phyloP scores from a whole-genome alignment of 2,797 vertebrate genomes.

The Tragelaphus eurycerus region DNA sequence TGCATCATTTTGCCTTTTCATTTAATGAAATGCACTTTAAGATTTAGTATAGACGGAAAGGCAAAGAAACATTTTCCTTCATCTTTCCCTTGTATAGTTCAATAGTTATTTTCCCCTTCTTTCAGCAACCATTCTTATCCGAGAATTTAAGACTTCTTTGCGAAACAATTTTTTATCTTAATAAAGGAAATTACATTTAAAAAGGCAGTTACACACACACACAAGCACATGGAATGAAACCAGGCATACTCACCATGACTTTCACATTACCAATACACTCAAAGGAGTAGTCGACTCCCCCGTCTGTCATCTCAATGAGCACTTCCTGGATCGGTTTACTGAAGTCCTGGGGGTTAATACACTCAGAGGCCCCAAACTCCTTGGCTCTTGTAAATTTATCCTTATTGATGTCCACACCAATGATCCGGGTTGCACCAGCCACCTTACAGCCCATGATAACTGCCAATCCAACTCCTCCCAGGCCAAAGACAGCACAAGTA shows the following conservation, averaged over 20 bases:
- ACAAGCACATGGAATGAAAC: not conserved
- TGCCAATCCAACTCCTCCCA: slow-evolving; percentile 95
- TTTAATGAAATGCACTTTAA: not conserved
- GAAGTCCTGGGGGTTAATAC: slow-evolving; percentile 91
- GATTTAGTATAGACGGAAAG: not conserved
- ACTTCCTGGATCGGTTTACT: slow-evolving; percentile 90
- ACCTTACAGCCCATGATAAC: slow-evolving; percentile 96
- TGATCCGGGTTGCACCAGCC: slow-evolving; percentile 92
- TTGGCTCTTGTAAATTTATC: slow-evolving; percentile 91
- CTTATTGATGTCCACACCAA: slow-evolving; percentile 93
- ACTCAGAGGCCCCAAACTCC: slow-evolving; percentile 94
- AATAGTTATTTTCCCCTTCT: not conserved
- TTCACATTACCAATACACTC: slow-evolving; percentile 94
- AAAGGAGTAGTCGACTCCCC: slow-evolving; percentile 95
- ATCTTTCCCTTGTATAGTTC: not conserved
- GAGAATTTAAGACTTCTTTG: not conserved
- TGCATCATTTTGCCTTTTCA: not conserved
- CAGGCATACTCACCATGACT: slow-evolving; percentile 88
- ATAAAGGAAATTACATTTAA: not conserved
- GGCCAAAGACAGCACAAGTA: slow-evolving; percentile 93
- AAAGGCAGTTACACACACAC: not conserved
- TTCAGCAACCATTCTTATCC: not conserved
- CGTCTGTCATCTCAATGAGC: slow-evolving; percentile 90
- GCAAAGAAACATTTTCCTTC: not conserved
- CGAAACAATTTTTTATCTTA: not conserved